Evolutionary conservation across 2,113 vertebrate genomes (phyloP).

Genomic region (Zosterops pallidus): DNA sequence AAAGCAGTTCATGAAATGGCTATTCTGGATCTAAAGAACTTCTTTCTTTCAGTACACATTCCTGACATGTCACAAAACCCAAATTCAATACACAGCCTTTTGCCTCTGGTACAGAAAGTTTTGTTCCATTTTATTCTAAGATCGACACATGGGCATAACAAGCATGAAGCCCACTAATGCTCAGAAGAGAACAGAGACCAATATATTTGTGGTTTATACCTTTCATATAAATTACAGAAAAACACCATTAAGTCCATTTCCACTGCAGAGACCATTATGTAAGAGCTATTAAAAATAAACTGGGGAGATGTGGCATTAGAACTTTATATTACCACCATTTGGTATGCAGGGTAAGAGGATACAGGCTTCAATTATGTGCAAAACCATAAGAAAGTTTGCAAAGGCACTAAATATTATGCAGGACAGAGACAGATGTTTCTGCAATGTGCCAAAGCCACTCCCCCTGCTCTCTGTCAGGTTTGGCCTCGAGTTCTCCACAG

Average conservation of each 20-base stretch:
- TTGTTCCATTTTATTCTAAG: conserved; percentile 5
- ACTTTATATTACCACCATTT: background rate
- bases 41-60: background rate
- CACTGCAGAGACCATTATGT: background rate
- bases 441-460: background rate
- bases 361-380: background rate
- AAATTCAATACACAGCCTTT: background rate
- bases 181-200: background rate
- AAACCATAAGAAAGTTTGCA: background rate
- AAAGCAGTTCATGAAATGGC: background rate
- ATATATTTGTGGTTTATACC: background rate
- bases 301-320: background rate
- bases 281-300: conserved; percentile 7
- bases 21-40: background rate
- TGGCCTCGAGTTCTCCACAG: accelerated
- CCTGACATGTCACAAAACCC: background rate
- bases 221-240: background rate
- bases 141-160: background rate
- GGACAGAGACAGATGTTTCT: background rate
- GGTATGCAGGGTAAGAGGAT: background rate
- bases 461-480: background rate
- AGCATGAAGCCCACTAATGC: background rate
- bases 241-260: conserved; percentile 9
- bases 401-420: background rate
- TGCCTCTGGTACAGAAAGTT: conserved; percentile 37